Conservation (phyloP, 2,113 vertebrate species). For the Scytalopus superciliaris region DNA sequence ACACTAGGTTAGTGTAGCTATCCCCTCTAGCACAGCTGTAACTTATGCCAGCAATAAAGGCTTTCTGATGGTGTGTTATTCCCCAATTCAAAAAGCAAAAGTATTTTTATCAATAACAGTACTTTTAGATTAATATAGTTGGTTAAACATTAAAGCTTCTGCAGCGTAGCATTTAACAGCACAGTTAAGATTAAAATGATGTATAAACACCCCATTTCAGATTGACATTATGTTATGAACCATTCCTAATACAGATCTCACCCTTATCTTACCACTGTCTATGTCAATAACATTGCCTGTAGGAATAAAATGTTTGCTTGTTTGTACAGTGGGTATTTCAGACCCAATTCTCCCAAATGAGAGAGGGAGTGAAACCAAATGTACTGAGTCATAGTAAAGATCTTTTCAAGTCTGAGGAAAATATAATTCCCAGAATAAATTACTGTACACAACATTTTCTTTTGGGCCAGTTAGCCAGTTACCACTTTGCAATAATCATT, state of each 20-base stretch:
- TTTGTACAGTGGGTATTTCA: not conserved
- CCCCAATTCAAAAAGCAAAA: slow-evolving; percentile 16
- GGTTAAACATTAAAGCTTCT: slow-evolving; percentile 28
- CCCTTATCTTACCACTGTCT: not conserved
- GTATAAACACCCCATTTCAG: not conserved
- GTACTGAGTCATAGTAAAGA: slow-evolving; percentile 18
- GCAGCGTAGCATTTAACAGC: not conserved
- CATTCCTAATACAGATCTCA: not conserved
- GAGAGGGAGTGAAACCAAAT: not conserved
- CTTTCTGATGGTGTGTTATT: not conserved
- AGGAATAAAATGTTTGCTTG: not conserved
- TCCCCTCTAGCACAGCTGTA: slow-evolving; percentile 17
- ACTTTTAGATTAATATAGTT: slow-evolving; percentile 13
- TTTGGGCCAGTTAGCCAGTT: slow-evolving; percentile 40
- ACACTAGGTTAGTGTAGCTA: not conserved
- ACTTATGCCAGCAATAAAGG: slow-evolving; percentile 20
- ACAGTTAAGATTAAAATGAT: slow-evolving; percentile 36
- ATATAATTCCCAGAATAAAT: slow-evolving; percentile 36
- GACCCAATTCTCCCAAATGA: not conserved
- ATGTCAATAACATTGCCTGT: not conserved
- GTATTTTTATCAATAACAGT: slow-evolving; percentile 24
- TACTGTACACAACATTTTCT: slow-evolving; percentile 6
- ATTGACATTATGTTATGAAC: not conserved
- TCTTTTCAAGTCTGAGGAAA: slow-evolving; percentile 11
- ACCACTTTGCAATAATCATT: slow-evolving; percentile 32